Conservation (phyloP, 2,113 vertebrate species). For the Desmodus rotundus region DNA sequence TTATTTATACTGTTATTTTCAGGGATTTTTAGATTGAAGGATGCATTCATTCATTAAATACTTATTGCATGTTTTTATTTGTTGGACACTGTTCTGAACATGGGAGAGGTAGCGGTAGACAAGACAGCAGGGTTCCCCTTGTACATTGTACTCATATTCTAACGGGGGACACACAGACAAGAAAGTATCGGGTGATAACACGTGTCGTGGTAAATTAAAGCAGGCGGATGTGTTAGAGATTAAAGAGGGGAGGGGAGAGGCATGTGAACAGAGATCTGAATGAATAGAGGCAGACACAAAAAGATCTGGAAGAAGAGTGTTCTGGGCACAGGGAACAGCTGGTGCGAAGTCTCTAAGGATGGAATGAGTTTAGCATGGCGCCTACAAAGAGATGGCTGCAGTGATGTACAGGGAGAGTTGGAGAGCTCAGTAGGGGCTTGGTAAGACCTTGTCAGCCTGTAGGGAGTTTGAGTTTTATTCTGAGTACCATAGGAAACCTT, state of each 20-base stretch:
- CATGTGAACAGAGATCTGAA: not conserved
- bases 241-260: not conserved
- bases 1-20: not conserved
- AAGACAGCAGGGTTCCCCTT: not conserved
- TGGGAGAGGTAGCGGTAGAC: not conserved
- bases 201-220: not conserved
- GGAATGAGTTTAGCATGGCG: not conserved
- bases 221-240: not conserved
- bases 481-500: not conserved
- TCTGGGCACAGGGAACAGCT: rapidly evolving
- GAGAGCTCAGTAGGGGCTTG: not conserved
- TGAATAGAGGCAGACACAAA: not conserved
- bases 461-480: not conserved
- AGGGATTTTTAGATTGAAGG: not conserved
- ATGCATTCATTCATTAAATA: not conserved
- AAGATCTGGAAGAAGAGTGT: not conserved
- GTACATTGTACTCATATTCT: not conserved
- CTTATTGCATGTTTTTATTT: not conserved
- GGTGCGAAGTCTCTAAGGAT: not conserved
- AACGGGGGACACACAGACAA: not conserved
- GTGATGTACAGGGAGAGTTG: not conserved
- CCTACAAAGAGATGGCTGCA: not conserved
- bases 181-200: not conserved
- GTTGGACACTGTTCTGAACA: not conserved
- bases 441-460: not conserved